A percentile compares a stretch with the other conserved stretches of the same genome.
Conservation (phyloP, 2,113 vertebrate genomes). For the Chiloscyllium plagiosum region DNA sequence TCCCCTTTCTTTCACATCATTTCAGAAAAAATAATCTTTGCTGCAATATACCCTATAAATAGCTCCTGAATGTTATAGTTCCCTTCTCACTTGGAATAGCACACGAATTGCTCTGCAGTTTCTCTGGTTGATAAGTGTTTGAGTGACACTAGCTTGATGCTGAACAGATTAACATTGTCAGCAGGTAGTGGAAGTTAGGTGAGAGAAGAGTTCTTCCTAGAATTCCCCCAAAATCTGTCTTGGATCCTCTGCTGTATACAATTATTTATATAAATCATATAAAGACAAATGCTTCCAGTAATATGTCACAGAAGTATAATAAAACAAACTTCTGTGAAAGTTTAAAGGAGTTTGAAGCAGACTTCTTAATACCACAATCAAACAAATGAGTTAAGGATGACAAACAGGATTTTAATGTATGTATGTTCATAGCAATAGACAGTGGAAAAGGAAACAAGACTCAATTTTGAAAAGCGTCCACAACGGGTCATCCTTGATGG, state of each 20-base stretch:
- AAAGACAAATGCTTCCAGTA: not conserved
- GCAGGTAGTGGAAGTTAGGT: not conserved
- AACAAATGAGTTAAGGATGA: not conserved
- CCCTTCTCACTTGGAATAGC: not conserved
- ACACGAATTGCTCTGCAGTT: not conserved
- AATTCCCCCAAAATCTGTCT: not conserved
- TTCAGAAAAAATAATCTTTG: not conserved
- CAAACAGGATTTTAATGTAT: not conserved
- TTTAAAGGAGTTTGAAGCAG: not conserved
- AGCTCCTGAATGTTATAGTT: not conserved
- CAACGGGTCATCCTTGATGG: not conserved
- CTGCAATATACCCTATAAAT: not conserved
- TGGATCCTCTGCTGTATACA: not conserved
- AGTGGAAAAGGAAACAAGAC: not conserved
- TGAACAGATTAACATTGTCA: not conserved
- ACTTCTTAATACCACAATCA: not conserved
- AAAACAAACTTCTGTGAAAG: not conserved
- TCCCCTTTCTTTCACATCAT: too few relatives aligned
- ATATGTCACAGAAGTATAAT: not conserved
- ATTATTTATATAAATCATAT: not conserved
- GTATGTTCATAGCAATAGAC: not conserved
- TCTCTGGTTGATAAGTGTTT: not conserved
- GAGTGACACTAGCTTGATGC: not conserved
- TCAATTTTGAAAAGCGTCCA: not conserved
- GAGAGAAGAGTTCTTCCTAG: not conserved